Conservation (phyloP, 2,797 vertebrate genomes). For the Carcharodon carcharias region DNA sequence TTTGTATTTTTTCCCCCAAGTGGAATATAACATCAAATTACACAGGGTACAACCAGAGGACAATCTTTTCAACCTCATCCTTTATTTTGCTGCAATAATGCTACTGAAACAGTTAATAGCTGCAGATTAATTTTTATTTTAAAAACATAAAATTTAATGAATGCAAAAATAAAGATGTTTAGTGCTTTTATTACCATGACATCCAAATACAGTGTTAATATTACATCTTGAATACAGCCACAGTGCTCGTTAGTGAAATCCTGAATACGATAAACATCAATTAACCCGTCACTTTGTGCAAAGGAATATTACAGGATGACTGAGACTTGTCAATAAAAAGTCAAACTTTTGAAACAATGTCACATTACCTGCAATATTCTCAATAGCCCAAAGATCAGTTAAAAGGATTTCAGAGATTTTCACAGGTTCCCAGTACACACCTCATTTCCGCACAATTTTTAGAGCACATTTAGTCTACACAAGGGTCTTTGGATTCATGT, state of each 20-base stretch:
- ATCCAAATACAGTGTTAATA: slow-evolving; percentile 21
- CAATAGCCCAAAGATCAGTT: neutral
- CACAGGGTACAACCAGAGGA: neutral
- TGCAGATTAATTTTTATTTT: slow-evolving; percentile 20
- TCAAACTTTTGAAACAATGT: neutral
- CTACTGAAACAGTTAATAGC: slow-evolving; percentile 6
- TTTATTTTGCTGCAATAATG: neutral
- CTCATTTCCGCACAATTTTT: neutral
- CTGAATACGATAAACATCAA: slow-evolving; percentile 18
- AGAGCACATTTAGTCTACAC: neutral
- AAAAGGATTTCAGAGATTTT: neutral
- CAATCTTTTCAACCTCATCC: neutral
- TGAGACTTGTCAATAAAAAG: neutral
- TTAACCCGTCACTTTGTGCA: neutral
- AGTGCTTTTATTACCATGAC: slow-evolving; percentile 19
- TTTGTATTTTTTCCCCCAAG: neutral
- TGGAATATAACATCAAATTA: neutral
- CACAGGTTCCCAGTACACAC: neutral
- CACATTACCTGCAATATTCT: neutral
- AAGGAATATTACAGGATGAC: neutral
- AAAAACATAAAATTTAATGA: slow-evolving; percentile 35
- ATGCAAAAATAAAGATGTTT: slow-evolving; percentile 35
- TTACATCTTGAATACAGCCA: slow-evolving; percentile 30
- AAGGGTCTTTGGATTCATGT: neutral
- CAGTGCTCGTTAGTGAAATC: slow-evolving; percentile 1